Conservation (phyloP, 2,888 invertebrate species). For the Caenorhabditis japonica region DNA sequence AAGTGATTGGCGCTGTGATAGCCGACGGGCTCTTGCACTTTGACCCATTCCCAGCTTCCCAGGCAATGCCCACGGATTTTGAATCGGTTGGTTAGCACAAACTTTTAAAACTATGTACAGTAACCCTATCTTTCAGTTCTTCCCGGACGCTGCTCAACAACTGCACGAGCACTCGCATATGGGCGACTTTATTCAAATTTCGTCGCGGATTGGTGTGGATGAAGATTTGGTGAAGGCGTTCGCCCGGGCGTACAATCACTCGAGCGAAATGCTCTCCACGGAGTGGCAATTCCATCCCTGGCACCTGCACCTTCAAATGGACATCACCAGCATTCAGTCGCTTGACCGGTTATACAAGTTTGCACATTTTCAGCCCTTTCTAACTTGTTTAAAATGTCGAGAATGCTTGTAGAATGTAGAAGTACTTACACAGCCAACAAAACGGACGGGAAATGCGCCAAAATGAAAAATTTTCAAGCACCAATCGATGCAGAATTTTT, state of each 20-base stretch:
- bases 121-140: conserved; percentile 33
- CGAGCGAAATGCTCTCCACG: conserved; percentile 51
- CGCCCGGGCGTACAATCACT: conserved; percentile 45
- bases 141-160: conserved; percentile 53
- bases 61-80: conserved; percentile 59
- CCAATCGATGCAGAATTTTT: too few species aligned
- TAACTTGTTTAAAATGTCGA: neutral
- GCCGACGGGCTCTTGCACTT: conserved; percentile 61
- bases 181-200: conserved; percentile 64
- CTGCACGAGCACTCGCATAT: conserved; percentile 58
- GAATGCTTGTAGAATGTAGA: too few species aligned
- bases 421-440: too few species aligned
- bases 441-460: too few species aligned
- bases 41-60: conserved; percentile 61
- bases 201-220: conserved; percentile 48
- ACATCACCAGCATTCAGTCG: conserved; percentile 46
- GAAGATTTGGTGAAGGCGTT: conserved; percentile 40
- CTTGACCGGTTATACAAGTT: conserved; percentile 61
- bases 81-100: conserved; percentile 43
- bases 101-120: neutral
- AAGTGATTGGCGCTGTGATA: conserved; percentile 48
- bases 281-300: conserved; percentile 64
- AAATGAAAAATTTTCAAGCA: too few species aligned
- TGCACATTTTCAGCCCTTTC: conserved; percentile 7
- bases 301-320: conserved; percentile 54